Evolutionary conservation across 2,888 invertebrate species (phyloP).

Genomic region (Physocephala rufipes): DNA sequence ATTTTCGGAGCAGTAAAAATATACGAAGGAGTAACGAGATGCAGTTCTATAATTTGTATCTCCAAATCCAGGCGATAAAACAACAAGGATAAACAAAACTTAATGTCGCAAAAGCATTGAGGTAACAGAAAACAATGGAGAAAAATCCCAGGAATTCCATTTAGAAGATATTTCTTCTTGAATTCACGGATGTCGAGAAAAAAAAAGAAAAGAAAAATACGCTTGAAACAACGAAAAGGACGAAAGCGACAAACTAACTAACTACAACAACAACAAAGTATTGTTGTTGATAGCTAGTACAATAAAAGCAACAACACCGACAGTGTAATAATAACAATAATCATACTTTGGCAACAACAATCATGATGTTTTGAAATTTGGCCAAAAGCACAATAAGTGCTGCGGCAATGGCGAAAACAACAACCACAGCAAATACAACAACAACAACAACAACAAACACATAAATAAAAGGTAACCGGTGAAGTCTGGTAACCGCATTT

Average conservation of each 20-base stretch:
- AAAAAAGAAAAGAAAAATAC: not conserved
- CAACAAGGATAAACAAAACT: not conserved
- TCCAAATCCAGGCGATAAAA: not conserved
- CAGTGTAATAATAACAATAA: too few relatives aligned
- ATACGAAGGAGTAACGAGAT: too few relatives aligned
- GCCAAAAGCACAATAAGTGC: too few relatives aligned
- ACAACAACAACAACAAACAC: not conserved
- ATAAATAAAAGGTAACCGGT: not conserved
- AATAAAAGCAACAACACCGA: too few relatives aligned
- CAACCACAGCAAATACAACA: not conserved
- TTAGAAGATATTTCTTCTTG: constrained; percentile 26
- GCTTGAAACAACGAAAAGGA: constrained; percentile 17
- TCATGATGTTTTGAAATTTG: too few relatives aligned
- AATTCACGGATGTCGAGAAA: constrained; percentile 31
- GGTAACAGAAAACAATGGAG: not conserved
- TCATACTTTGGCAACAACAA: too few relatives aligned
- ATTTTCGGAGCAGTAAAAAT: too few relatives aligned
- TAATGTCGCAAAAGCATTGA: not conserved
- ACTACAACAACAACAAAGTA: constrained; percentile 17
- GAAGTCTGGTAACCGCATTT: too few relatives aligned
- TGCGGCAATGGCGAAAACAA: not conserved
- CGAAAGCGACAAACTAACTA: constrained; percentile 14
- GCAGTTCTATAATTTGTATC: too few relatives aligned
- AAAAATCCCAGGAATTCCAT: constrained; percentile 26
- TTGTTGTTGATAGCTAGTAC: too few relatives aligned